A percentile compares a stretch with the other conserved stretches of the same genome.
Evolutionary conservation across 2,113 vertebrate species (phyloP).

Genomic region (Mystacornis crossleyi): DNA sequence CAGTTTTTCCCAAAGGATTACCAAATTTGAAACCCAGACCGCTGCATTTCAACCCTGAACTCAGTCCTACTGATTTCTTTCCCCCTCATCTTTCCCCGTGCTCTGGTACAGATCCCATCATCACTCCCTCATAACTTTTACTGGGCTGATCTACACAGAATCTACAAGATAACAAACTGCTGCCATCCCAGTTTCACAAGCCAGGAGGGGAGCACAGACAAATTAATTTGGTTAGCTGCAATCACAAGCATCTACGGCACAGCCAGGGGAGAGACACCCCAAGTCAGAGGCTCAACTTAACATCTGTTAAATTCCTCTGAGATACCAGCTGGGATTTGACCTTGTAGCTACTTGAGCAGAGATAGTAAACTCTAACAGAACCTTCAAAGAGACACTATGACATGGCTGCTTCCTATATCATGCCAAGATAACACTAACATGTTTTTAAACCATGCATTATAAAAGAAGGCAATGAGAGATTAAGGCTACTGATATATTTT

Average conservation of each 20-base stretch:
- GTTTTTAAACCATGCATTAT: neutral
- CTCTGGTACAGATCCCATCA: neutral
- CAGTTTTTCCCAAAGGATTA: neutral
- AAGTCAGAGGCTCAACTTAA: neutral
- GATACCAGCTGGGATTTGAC: neutral
- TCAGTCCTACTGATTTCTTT: neutral
- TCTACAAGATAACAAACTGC: neutral
- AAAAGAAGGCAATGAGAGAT: neutral
- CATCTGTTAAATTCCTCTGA: neutral
- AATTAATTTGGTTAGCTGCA: neutral
- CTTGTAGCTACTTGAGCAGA: neutral
- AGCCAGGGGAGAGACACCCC: neutral
- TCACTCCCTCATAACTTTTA: neutral
- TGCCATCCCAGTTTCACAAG: neutral
- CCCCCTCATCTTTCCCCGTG: rapidly evolving
- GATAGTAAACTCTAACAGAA: neutral
- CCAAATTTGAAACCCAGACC: neutral
- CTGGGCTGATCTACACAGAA: neutral
- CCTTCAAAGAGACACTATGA: neutral
- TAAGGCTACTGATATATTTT: neutral
- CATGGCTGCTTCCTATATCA: neutral
- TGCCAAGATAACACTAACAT: neutral
- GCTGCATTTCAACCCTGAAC: neutral
- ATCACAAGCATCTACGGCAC: neutral
- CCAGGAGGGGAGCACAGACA: neutral